phyloP scores from a whole-genome alignment of 2,888 invertebrate genomes.

The Amphipyra tragopoginis region DNA sequence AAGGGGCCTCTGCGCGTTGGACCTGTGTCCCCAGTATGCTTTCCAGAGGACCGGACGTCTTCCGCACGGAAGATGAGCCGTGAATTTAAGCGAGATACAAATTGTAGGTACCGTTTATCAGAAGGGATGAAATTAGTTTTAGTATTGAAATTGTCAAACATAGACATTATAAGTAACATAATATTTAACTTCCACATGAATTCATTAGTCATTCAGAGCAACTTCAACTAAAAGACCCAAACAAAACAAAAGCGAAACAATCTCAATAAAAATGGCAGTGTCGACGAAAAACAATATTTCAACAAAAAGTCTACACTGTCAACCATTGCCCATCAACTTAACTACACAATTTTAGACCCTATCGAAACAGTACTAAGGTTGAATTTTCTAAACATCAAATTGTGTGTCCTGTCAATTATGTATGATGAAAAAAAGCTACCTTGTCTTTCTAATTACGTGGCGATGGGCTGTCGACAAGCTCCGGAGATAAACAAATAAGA shows the following conservation, averaged over 20 bases:
- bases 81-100: too few relatives aligned
- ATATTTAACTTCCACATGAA: conserved; percentile 3
- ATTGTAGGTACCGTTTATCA: too few relatives aligned
- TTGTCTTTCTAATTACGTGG: conserved; percentile 86
- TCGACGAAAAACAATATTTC: conserved; percentile 82
- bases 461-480: conserved; percentile 83
- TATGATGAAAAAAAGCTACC: conserved; percentile 77
- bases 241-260: conserved; percentile 61
- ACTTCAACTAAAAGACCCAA: conserved; percentile 17
- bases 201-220: conserved; percentile 20
- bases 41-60: too few relatives aligned
- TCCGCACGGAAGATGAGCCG: too few relatives aligned
- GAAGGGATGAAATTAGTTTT: too few relatives aligned
- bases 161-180: conserved; percentile 20
- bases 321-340: conserved; percentile 58
- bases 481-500: conserved; percentile 87
- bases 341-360: conserved; percentile 40
- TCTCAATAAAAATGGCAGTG: conserved; percentile 82
- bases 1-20: too few relatives aligned
- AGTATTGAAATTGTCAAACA: too few relatives aligned
- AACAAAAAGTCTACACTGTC: conserved; percentile 73
- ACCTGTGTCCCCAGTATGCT: too few relatives aligned
- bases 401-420: conserved; percentile 79
- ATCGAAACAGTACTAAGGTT: conserved; percentile 26
- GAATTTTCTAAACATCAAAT: conserved; percentile 23